Percentiles rank a stretch among this genome's conserved stretches.
Conservation (phyloP, 2,113 vertebrate species). For the Poecilia latipinna region DNA sequence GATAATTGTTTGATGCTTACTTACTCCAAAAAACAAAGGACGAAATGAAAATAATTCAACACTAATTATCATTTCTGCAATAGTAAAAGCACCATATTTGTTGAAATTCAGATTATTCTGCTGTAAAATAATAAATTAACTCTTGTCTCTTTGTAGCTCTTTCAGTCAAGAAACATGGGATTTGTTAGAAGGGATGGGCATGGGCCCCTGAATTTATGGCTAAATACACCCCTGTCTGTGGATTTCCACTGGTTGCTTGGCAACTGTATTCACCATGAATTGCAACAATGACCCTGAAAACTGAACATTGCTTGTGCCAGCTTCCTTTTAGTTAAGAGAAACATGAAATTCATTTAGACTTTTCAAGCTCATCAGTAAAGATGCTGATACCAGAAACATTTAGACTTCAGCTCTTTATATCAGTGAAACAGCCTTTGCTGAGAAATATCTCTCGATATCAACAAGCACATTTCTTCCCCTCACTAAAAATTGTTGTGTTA, state of each 20-base stretch:
- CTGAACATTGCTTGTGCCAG: background rate
- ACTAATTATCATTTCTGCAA: too few species aligned
- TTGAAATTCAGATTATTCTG: background rate
- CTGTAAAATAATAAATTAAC: background rate
- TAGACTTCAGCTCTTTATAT: background rate
- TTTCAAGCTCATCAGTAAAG: background rate
- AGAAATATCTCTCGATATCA: too few species aligned
- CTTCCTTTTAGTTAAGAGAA: background rate
- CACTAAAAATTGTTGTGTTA: too few species aligned
- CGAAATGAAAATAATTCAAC: too few species aligned
- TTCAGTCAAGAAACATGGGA: background rate
- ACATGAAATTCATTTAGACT: background rate
- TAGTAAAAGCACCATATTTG: background rate
- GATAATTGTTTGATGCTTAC: background rate
- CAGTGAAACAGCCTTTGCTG: too few species aligned
- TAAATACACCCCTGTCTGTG: background rate
- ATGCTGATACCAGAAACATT: background rate
- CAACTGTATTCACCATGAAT: background rate
- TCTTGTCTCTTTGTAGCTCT: too few species aligned
- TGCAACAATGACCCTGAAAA: background rate
- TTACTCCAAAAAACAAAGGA: background rate
- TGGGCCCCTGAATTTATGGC: background rate
- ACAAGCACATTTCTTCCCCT: too few species aligned
- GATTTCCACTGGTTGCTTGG: constrained; percentile 18
- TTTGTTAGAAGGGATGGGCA: background rate